Evolutionary conservation across 2,888 invertebrate genomes (phyloP), one percentile per base, ranked within the genome.

Genomic region (Agonopterix arenella): DNA sequence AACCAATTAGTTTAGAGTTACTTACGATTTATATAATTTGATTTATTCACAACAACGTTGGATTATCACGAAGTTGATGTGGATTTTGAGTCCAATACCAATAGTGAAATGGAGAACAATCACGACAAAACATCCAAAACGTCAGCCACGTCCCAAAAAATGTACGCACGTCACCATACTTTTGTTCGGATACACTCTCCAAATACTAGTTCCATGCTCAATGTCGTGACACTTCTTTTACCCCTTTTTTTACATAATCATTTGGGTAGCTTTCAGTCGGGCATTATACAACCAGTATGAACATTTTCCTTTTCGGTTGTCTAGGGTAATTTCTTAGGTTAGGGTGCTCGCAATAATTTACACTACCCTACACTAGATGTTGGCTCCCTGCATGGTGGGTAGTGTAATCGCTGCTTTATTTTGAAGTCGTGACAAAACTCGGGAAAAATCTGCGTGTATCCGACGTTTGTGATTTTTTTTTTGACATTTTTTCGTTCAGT

Each of bases 61-160:
- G 11, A 36, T n/a, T 11, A 9, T 13, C 38, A 40, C 9, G 11
- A 10, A 38, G 38, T n/a, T 16, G n/a, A 16, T 10, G 37, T 45
- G 45, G 41, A 40, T 49, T 45, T 45, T 13, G 28, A 42, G 40
- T 9, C 11, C 40, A 40, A 47, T 43, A 36, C 36, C 46, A 47
- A 47, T 50, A 47, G 28, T 47, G 47, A 47, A 43, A 43, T 43
- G 43, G 8, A 13, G 43, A 13, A 8, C 43, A 43, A 43, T 13
- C 43, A 43, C 43, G 43, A 43, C 43, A 66, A 63, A 64, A 66
- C 66, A 68, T 57, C 52, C 55, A 50, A 76, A 77, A 85, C 77
- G 88, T 84, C 88, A 88, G 86, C 88, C 88, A 89, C 88, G 88
- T 89, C 70, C 78, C 73, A 74, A 74, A 65, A 72, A 73, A 70